phyloP scores from a whole-genome alignment of 2,888 invertebrate species.

The Chydorus sphaericus region DNA sequence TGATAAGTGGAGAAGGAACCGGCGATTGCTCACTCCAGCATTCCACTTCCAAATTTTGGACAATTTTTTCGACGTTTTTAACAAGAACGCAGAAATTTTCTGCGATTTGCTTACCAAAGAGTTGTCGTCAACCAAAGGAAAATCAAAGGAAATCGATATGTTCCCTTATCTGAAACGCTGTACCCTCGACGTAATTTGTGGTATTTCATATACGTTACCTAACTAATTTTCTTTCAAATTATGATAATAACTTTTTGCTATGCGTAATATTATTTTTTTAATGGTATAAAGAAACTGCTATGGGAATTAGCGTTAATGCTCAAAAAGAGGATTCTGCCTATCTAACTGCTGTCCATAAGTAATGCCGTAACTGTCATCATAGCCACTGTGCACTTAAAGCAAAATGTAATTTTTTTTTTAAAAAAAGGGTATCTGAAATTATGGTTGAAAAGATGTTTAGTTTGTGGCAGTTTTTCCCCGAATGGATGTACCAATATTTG shows the following conservation, averaged over 20 bases:
- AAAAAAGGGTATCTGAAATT: not conserved
- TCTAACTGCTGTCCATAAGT: not conserved
- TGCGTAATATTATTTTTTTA: not conserved
- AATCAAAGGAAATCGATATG: conserved; percentile 22
- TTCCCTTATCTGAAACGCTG: conserved; percentile 27
- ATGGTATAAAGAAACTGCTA: conserved; percentile 31
- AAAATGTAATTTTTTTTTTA: not conserved
- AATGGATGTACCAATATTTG: not conserved
- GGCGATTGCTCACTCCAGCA: conserved; percentile 33
- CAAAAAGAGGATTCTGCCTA: conserved; percentile 15
- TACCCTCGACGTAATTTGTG: conserved; percentile 31
- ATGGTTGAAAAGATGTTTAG: not conserved
- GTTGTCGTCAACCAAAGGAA: not conserved
- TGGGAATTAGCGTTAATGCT: conserved; percentile 29
- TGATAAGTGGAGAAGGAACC: conserved; percentile 28
- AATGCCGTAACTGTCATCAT: no score
- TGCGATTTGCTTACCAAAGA: conserved; percentile 19
- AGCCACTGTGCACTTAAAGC: no score
- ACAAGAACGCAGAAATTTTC: conserved; percentile 25
- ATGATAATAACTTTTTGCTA: not conserved
- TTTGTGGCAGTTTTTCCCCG: not conserved
- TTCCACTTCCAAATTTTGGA: conserved; percentile 34
- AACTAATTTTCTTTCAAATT: not conserved
- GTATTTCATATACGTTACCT: no score
- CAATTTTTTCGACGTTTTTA: conserved; percentile 32